Percentiles rank a stretch among this genome's conserved stretches.
Evolutionary conservation across 2,113 vertebrate genomes (phyloP).

Genomic region (Serinus canaria): DNA sequence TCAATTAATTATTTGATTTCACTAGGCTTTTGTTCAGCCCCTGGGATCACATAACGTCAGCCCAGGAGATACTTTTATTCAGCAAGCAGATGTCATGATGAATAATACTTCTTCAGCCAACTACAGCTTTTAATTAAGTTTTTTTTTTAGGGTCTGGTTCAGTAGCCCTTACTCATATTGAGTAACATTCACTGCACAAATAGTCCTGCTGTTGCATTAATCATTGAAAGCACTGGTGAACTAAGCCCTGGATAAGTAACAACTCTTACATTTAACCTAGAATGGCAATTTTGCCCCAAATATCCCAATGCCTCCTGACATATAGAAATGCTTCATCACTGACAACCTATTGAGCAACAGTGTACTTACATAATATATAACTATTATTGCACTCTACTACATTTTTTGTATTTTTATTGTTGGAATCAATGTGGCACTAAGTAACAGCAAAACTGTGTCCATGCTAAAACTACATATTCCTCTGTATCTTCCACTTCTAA

Average conservation of each 20-base stretch:
- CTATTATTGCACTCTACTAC: background rate
- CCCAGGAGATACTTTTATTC: background rate
- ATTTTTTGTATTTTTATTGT: background rate
- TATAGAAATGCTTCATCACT: background rate
- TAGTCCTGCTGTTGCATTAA: background rate
- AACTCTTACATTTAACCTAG: background rate
- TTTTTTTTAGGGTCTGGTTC: constrained; percentile 17
- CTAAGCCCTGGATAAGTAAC: background rate
- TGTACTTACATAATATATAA: background rate
- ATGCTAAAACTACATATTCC: background rate
- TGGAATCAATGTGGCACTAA: background rate
- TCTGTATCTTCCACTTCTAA: background rate
- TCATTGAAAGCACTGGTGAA: background rate
- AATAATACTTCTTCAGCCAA: constrained; percentile 20
- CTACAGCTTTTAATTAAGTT: background rate
- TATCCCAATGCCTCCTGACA: background rate
- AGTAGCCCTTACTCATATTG: constrained; percentile 20
- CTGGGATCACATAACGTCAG: background rate
- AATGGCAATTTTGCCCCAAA: background rate
- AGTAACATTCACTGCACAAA: constrained; percentile 1
- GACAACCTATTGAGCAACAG: background rate
- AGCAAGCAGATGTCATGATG: background rate
- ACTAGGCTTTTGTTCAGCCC: background rate
- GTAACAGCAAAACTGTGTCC: background rate
- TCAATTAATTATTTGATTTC: constrained; percentile 15